A percentile compares a stretch with the other conserved stretches of the same genome.
These are phyloP conservation scores for Limnodromus scolopaceus DNA, from an alignment of 2,797 vertebrate genomes.

Conservation along the genomic window DNA sequence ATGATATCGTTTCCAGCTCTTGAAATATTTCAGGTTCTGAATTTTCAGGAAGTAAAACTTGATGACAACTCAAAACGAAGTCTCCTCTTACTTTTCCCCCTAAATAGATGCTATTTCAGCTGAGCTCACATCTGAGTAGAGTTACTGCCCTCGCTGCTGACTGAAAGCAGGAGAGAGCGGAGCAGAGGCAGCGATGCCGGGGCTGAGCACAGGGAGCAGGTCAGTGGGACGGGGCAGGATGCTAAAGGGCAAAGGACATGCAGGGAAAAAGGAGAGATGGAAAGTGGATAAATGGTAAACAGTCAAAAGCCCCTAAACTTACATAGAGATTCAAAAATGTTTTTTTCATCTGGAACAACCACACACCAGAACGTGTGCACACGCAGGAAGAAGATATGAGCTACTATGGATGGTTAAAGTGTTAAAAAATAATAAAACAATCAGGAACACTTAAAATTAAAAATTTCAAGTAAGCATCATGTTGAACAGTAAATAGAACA, in stretches of 20 bases:
- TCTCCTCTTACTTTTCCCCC: neutral
- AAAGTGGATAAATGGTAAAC: neutral
- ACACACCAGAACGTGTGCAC: rapidly evolving
- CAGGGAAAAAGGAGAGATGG: neutral
- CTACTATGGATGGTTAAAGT: neutral
- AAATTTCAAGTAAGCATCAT: neutral
- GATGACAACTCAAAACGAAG: neutral
- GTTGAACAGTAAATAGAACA: neutral
- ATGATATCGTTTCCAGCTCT: neutral
- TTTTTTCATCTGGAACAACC: neutral
- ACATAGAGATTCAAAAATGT: neutral
- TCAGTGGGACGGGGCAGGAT: neutral
- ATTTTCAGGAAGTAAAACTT: neutral
- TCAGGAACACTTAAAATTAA: neutral
- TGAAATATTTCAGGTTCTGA: neutral
- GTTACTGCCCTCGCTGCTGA: neutral
- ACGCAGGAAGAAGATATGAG: neutral
- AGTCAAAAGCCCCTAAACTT: neutral
- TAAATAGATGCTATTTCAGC: neutral
- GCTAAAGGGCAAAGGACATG: neutral
- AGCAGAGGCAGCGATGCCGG: neutral
- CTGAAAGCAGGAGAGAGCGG: neutral
- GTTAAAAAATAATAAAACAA: neutral
- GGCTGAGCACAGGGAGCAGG: neutral
- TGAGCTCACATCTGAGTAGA: neutral